phyloP scores from a whole-genome alignment of 2,888 invertebrate genomes.

The Scotopteryx bipunctaria region DNA sequence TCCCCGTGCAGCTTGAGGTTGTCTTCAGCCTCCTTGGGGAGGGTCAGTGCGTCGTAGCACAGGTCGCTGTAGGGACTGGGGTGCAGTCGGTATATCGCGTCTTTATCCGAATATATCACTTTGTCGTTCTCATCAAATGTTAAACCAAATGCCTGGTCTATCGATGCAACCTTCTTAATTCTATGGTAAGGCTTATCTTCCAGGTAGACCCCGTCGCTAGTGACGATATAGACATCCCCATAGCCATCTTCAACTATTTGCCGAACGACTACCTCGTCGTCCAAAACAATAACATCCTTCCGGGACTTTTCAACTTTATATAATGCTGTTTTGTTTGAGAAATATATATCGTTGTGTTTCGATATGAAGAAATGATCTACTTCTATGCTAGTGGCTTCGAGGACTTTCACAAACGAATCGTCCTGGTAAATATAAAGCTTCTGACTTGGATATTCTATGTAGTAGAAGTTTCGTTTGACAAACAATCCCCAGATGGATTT shows the following conservation, averaged over 20 bases:
- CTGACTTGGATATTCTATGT: slow-evolving; percentile 69
- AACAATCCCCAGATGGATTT: slow-evolving; percentile 70
- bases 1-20: not conserved
- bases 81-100: slow-evolving; percentile 56
- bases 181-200: slow-evolving; percentile 62
- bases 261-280: slow-evolving; percentile 55
- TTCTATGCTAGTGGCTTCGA: slow-evolving; percentile 60
- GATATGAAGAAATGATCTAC: slow-evolving; percentile 66
- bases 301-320: slow-evolving; percentile 58
- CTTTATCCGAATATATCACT: slow-evolving; percentile 61
- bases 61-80: slow-evolving; percentile 47
- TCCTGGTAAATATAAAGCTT: slow-evolving; percentile 59
- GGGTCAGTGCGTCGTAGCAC: slow-evolving; percentile 46
- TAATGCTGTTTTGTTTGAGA: slow-evolving; percentile 68
- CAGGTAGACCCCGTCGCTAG: slow-evolving; percentile 59
- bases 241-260: slow-evolving; percentile 67
- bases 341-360: slow-evolving; percentile 59
- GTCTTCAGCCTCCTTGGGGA: slow-evolving; percentile 7
- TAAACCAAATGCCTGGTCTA: slow-evolving; percentile 61
- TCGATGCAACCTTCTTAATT: slow-evolving; percentile 54
- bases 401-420: slow-evolving; percentile 57
- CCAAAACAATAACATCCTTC: slow-evolving; percentile 46
- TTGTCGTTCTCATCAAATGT: slow-evolving; percentile 66
- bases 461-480: slow-evolving; percentile 65
- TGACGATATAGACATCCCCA: slow-evolving; percentile 65